A percentile compares a stretch with the other conserved stretches of the same genome.
phyloP scores from a whole-genome alignment of 2,888 invertebrate genomes.

The Lithosia quadra region DNA sequence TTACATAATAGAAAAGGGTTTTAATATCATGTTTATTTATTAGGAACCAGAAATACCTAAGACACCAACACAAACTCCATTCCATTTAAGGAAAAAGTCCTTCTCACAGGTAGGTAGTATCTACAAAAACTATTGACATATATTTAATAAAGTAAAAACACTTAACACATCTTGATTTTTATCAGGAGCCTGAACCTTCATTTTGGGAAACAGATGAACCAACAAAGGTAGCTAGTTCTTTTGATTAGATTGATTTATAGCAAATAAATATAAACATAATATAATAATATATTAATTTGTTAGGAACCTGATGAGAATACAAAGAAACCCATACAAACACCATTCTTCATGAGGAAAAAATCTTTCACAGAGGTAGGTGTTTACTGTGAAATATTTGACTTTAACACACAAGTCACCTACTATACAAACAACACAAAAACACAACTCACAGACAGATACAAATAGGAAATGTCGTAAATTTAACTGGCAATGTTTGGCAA shows the following conservation, averaged over 20 bases:
- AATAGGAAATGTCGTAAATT: not conserved
- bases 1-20: not conserved
- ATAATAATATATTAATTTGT: constrained; percentile 25
- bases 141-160: constrained; percentile 1
- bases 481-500: not conserved
- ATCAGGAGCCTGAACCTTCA: constrained; percentile 15
- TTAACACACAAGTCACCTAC: constrained; percentile 20
- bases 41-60: constrained; percentile 24
- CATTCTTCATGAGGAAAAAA: constrained; percentile 64
- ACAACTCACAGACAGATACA: not conserved
- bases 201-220: constrained; percentile 27
- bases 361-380: constrained; percentile 61
- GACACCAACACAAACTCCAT: constrained; percentile 46
- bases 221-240: constrained; percentile 25
- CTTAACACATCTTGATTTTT: constrained; percentile 8
- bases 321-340: constrained; percentile 55
- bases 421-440: not conserved
- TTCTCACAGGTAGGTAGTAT: constrained; percentile 26
- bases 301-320: constrained; percentile 61
- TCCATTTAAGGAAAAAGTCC: constrained; percentile 43
- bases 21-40: constrained; percentile 17
- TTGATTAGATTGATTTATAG: not conserved
- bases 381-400: constrained; percentile 17
- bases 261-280: not conserved
- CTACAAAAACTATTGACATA: not conserved